Evolutionary conservation across 37 sponge, comb jelly and placozoan species (phyloP).

Genomic region (Mnemiopsis leidyi): DNA sequence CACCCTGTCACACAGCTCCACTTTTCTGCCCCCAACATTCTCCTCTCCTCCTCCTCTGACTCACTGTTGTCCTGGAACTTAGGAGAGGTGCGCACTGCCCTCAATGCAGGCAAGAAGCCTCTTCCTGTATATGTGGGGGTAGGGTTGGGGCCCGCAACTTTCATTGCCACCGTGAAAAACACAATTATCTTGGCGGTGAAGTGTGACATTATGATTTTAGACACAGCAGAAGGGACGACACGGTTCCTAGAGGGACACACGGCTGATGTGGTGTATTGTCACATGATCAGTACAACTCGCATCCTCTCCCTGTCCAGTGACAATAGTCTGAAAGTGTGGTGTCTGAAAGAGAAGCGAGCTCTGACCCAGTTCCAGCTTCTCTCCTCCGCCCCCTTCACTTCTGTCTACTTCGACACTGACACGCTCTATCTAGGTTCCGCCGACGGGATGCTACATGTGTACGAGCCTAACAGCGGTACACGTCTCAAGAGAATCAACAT

Average conservation of each 20-base stretch:
- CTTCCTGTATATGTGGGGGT: constrained; percentile 35
- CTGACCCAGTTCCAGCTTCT: constrained; percentile 50
- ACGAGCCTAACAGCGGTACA: constrained; percentile 46
- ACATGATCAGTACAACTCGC: background rate
- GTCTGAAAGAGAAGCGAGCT: constrained; percentile 31
- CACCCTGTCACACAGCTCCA: background rate
- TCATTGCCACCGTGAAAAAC: background rate
- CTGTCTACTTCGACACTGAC: background rate
- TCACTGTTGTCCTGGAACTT: constrained; percentile 46
- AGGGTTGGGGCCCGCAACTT: background rate
- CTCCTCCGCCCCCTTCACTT: constrained; percentile 32
- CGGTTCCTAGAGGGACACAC: background rate
- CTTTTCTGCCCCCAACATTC: constrained; percentile 41
- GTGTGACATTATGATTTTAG: background rate
- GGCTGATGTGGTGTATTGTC: background rate
- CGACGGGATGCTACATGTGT: constrained; percentile 23
- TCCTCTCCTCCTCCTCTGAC: constrained; percentile 28
- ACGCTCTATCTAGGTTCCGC: constrained; percentile 51
- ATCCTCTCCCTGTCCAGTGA: constrained; percentile 19
- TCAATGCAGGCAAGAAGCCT: background rate
- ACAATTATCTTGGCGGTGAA: background rate
- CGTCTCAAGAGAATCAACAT: constrained; percentile 31
- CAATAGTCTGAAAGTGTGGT: constrained; percentile 49
- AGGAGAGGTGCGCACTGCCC: background rate
- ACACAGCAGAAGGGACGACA: constrained; percentile 10